Base-by-base conservation (phyloP, 1,140 invertebrate genomes). In the Camponotus vicinus region DNA sequence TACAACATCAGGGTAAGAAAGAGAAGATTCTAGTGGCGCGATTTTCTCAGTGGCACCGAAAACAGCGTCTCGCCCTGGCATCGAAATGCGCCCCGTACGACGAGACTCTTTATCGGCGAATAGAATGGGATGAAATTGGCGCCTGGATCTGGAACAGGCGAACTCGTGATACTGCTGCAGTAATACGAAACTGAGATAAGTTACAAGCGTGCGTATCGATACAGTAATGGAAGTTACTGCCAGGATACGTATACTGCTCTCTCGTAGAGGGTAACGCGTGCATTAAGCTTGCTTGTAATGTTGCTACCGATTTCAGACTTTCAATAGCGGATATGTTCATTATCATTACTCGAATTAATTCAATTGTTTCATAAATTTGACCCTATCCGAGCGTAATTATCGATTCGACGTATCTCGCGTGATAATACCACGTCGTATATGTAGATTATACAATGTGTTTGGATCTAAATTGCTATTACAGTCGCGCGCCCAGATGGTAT, bases 101-200 rank as follows among this genome's bases (percentile, higher is more conserved):
- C 21, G 55, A 18, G 2, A 27, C 79, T 83, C 69, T 83, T 83
- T 83, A 83, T 83, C 79, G 69, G 40, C 18, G 7, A 83, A 63
- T 45, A 63, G 79, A 61, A 61, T 27, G 37, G 69, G 13, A 83
- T 73, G 59, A 61, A 73, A 83, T 83, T 83, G 79, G 79, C 40
- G 40, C 37, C 55, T 27, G 55, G 69, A 59, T 82, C 79, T 73
- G 37, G 67, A 32, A 61, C 79, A 52, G 49, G 69, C 45, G 55
- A 59, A 83, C 27, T 61, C 18, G 40, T 70, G 69, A 55, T 73
- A 55, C 18, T 11, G 40, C 7, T 8, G 7, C 67, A n/a, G 59
- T 42, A 61, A 42, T 45, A 63, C 42, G 78, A 63, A 71, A 45
- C 27, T 69, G 79, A 45, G 42, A 83, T 49, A 83, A 83, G 69